Evolutionary conservation across 2,113 vertebrate genomes (phyloP).

Genomic region (Clarias macrocephalus): DNA sequence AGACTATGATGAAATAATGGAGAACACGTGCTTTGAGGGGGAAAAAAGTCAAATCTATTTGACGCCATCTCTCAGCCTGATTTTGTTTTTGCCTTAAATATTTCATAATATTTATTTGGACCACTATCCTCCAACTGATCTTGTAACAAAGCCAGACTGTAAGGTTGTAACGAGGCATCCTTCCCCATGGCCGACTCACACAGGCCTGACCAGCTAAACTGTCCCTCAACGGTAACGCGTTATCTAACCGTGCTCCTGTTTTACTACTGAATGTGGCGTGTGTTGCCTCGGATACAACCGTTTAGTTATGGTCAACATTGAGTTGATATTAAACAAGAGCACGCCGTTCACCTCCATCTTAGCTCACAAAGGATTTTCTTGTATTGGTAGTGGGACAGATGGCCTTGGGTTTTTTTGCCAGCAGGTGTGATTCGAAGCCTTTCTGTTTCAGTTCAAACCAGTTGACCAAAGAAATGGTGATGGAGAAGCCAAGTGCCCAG

Average conservation of each 20-base stretch:
- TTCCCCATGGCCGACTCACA: background rate
- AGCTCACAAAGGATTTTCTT: conserved; percentile 36
- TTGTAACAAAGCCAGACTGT: background rate
- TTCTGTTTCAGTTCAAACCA: conserved; percentile 69
- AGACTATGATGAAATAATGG: conserved; percentile 9
- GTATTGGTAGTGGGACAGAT: conserved; percentile 46
- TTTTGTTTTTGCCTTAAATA: background rate
- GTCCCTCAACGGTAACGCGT: background rate
- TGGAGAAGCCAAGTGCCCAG: conserved; percentile 99
- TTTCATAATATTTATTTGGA: background rate
- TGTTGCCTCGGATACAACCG: conserved; percentile 3
- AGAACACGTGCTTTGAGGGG: conserved; percentile 24
- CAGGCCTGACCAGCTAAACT: conserved; percentile 6
- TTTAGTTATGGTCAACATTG: background rate
- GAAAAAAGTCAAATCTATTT: background rate
- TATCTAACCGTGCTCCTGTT: background rate
- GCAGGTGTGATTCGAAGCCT: conserved; percentile 47
- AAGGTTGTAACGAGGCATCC: background rate
- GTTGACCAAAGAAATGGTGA: conserved; percentile 99
- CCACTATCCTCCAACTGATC: background rate
- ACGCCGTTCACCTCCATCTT: background rate
- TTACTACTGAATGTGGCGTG: background rate
- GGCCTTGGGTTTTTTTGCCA: conserved; percentile 21
- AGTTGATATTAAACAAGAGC: background rate
- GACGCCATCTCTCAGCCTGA: background rate